Conservation (phyloP, 2,113 vertebrate species). For the Anolis carolinensis region DNA sequence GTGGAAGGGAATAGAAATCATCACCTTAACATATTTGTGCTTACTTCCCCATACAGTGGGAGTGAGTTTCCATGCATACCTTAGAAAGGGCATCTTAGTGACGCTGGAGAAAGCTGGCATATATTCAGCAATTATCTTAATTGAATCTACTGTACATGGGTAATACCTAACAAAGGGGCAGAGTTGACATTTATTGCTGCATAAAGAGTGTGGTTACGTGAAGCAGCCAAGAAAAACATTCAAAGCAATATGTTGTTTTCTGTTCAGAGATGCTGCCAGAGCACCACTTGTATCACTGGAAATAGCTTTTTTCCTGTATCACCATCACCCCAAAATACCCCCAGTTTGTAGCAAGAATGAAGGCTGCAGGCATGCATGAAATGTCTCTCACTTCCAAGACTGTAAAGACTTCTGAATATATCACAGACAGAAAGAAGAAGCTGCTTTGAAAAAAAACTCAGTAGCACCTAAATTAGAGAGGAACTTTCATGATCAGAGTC, state of each 20-base stretch:
- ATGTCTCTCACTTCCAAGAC: neutral
- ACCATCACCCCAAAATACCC: neutral
- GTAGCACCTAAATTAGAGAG: neutral
- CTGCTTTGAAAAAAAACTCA: neutral
- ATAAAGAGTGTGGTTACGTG: neutral
- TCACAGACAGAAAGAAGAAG: neutral
- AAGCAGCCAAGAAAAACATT: neutral
- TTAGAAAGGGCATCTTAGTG: neutral
- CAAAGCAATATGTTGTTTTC: neutral
- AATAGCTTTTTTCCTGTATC: neutral
- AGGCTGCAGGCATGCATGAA: neutral
- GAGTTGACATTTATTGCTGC: neutral
- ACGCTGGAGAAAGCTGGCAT: neutral
- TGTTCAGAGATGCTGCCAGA: neutral
- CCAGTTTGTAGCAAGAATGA: neutral
- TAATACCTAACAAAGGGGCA: neutral
- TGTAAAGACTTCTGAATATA: too few species aligned
- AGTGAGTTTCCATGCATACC: neutral
- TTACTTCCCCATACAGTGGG: neutral
- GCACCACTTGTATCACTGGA: neutral
- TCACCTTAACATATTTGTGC: neutral
- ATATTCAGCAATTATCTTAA: neutral
- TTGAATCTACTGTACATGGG: neutral
- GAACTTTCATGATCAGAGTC: neutral
- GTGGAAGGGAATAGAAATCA: too few species aligned